A percentile compares a stretch with the other conserved stretches of the same genome.
These are phyloP conservation scores for Notoglanidium macrostoma DNA, from an alignment of 2,797 vertebrate genomes.

Conservation along the genomic window DNA sequence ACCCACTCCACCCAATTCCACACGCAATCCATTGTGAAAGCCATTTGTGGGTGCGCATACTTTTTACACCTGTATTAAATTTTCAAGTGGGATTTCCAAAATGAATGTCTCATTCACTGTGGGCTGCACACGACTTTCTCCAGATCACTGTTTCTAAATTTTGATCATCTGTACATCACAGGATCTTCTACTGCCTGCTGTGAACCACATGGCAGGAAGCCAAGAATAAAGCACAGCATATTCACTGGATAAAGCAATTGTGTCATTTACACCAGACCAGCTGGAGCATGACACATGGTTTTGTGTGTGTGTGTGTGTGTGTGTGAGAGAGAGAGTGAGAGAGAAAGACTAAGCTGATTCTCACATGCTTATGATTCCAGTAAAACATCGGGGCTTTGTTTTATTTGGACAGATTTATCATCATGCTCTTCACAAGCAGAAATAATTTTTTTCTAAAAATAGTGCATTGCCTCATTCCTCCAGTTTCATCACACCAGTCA, in stretches of 20 bases:
- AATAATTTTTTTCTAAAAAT: neutral
- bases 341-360: neutral
- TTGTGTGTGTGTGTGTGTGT: neutral
- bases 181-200: neutral
- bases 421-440: neutral
- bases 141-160: neutral
- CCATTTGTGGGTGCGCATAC: neutral
- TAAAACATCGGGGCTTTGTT: neutral
- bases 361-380: neutral
- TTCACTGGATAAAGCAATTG: neutral
- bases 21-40: neutral
- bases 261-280: neutral
- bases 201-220: neutral
- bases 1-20: slow-evolving; percentile 1
- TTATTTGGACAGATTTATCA: neutral
- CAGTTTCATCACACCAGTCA: neutral
- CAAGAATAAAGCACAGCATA: neutral
- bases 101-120: neutral
- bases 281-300: neutral
- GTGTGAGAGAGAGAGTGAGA: neutral
- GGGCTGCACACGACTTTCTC: no score
- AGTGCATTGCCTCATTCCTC: neutral
- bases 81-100: neutral
- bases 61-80: neutral
- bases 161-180: neutral